Conservation (phyloP, 2,113 vertebrate genomes). For the Anthoscopus minutus region DNA sequence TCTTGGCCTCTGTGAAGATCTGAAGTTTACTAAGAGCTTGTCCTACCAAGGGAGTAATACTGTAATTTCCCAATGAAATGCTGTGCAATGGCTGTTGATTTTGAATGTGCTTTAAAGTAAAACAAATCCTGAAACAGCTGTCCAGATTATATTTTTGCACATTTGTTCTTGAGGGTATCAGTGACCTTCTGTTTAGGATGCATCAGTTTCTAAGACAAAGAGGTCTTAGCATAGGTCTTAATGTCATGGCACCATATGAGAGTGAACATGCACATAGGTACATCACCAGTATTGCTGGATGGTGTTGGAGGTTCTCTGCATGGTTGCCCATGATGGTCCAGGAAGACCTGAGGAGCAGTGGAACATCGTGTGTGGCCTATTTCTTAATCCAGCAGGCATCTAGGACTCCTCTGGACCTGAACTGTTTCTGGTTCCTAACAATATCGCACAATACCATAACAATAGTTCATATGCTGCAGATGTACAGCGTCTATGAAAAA, state of each 20-base stretch:
- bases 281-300: background rate
- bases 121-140: background rate
- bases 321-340: fast-evolving
- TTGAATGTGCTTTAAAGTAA: background rate
- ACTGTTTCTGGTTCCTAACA: background rate
- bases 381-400: background rate
- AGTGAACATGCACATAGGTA: fast-evolving
- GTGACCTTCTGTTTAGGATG: background rate
- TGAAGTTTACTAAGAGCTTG: background rate
- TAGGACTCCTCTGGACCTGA: background rate
- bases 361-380: fast-evolving
- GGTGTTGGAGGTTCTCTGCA: background rate
- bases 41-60: background rate
- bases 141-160: background rate
- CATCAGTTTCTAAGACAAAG: background rate
- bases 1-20: background rate
- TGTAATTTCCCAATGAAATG: background rate
- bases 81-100: background rate
- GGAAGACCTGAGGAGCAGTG: background rate
- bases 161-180: background rate
- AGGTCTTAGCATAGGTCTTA: no score
- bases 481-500: background rate
- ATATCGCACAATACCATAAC: no score
- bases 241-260: background rate
- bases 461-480: no score